Base-by-base conservation (phyloP, 1,140 invertebrate species). In the fruit fly (Drosophila melanogaster) region DNA sequence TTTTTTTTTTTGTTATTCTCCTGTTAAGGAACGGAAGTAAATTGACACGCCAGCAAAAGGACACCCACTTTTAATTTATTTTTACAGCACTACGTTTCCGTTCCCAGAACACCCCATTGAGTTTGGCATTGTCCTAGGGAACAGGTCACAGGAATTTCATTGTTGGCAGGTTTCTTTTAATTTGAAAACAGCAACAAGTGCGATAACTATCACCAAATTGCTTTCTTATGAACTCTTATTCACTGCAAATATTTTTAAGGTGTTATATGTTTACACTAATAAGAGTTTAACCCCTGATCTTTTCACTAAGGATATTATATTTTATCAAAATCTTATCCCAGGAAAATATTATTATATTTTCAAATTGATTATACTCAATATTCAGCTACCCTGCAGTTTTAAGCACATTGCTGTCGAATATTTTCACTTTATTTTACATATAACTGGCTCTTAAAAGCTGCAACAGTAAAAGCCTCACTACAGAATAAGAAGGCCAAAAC, bases 31-130 rank as follows among this genome's bases (percentile, higher is more conserved):
- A 17, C 83, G 81, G 81, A 86, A 86, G 81, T 76, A 60, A 75
- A 69, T 75, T 69, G 83, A 86, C 83, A 86, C 83, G 79, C 83
- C 70, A 19, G 66, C 66, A 85, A 77, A 75, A 55, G 59, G 46
- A 77, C 67, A 70, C 60, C 55, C 54, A 24, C 46, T 60, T 75
- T n/a, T 67, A 79, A 75, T 78, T 85, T 72, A 65, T 76, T 76
- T 87, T 76, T 61, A 76, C 75, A 79, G 61, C 69, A 75, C 56
- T 8, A 46, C 70, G 66, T 86, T 86, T 86, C 81, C 81, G 83
- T 72, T 80, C 77, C 46, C n/a, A 56, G 77, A 84, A 79, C 2
- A 58, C 33, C 22, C 69, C 38, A 75, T 64, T 55, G 71, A 67
- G 49, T 51, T 71, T 22, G 26, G 30, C 74, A 76, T 84, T 83